Evolutionary conservation across 1,140 invertebrate species (phyloP), one percentile per base, ranked within the genome.

Genomic region (Pseudachorutes palmiensis): DNA sequence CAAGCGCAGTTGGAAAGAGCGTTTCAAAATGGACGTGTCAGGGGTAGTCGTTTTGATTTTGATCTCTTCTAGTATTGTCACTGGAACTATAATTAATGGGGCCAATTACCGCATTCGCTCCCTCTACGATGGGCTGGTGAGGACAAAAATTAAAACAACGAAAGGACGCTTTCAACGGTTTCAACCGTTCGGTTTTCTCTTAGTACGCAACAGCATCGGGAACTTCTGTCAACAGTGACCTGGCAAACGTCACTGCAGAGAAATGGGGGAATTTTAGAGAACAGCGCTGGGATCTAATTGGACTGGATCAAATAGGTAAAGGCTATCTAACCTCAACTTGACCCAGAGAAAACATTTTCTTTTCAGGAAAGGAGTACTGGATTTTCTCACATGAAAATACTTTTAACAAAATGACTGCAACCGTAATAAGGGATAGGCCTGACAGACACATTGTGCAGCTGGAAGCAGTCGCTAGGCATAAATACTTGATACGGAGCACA

Each of bases 241-340:
- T 55, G 9, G 51, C 9, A 26, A 55, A 55, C 24, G 24, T 55
- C 12, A 55, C 51, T 14, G 24, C 51, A 5, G 51, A 55, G 24
- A 55, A 55, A 55, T 55, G 51, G 51, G 51, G 51, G 24, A 55
- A 55, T 26, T 55, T 55, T 55, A 9, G 51, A 55, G 51, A 55
- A 22, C 51, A 55, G 51, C 51, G 51, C 12, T 55, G 51, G 51
- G 51, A 55, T 26, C 14, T 55, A 14, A 24, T 55, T 55, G 51
- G 51, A 3, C 51, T 55, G 51, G 51, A 55, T 24, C 51, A 55
- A 55, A 55, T 55, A 19, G 51, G 51, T 55, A 19, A 14, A 19
- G 24, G 3, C 14, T 24, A 55, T 19, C 9, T 19, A 55, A 5
- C 51, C 51, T 55, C 3, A 55, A 22, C 9, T 24, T 55, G 24